Conservation (phyloP, 2,113 vertebrate genomes). For the Cyprinodon tularosa region DNA sequence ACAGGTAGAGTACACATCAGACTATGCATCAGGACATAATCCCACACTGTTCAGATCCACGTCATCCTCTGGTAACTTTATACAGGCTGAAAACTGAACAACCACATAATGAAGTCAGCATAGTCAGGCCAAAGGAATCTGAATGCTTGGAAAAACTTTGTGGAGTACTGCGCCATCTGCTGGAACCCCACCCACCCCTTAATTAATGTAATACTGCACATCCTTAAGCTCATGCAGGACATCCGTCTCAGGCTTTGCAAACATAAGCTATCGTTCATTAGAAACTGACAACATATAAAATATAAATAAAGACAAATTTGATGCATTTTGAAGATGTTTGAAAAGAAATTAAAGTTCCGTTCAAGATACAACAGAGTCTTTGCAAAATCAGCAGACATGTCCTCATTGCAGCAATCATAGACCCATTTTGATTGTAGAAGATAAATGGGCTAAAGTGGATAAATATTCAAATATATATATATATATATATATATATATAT, state of each 20-base stretch:
- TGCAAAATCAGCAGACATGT: not conserved
- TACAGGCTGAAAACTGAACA: constrained; percentile 9
- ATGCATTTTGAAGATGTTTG: constrained; percentile 34
- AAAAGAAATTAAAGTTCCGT: constrained; percentile 26
- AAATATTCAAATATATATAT: not conserved
- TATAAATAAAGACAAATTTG: constrained; percentile 55
- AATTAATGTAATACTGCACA: constrained; percentile 48
- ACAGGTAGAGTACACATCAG: constrained; percentile 29
- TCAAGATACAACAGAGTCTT: constrained; percentile 2
- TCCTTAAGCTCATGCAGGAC: constrained; percentile 4
- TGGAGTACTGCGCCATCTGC: constrained; percentile 39
- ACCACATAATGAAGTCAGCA: not conserved
- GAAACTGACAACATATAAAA: constrained; percentile 43
- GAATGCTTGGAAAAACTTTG: not conserved
- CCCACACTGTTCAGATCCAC: not conserved
- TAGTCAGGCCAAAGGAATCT: not conserved
- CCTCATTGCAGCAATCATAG: constrained; percentile 1
- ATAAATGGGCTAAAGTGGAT: not conserved
- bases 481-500: not conserved
- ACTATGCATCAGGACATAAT: constrained; percentile 1
- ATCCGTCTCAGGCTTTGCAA: constrained; percentile 18
- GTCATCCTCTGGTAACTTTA: not conserved
- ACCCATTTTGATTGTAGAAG: constrained; percentile 7
- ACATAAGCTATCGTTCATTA: constrained; percentile 22
- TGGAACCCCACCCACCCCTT: constrained; percentile 9